Conservation (phyloP, 2,113 vertebrate genomes). For the Daphoenositta chrysoptera region DNA sequence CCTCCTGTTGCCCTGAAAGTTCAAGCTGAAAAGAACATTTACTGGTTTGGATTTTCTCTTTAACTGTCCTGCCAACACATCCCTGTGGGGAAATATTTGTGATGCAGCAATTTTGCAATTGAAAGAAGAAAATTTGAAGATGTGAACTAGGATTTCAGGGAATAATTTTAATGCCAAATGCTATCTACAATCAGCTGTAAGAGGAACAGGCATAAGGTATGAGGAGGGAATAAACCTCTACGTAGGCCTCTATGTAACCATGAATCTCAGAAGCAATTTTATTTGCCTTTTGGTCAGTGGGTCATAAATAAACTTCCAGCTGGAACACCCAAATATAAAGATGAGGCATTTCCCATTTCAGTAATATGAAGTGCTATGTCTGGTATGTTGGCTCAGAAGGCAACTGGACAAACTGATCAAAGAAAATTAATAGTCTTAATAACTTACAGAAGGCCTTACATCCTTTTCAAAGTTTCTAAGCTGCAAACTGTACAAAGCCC, state of each 20-base stretch:
- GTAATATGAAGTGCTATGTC: accelerated
- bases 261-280: background rate
- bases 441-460: background rate
- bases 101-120: background rate
- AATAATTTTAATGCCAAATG: background rate
- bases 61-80: background rate
- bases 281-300: background rate
- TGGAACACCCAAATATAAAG: background rate
- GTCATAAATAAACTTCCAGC: background rate
- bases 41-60: background rate
- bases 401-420: background rate
- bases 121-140: background rate
- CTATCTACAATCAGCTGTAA: background rate
- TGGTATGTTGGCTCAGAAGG: background rate
- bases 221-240: background rate
- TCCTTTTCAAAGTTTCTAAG: background rate
- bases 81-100: accelerated
- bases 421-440: background rate
- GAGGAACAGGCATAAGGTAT: background rate
- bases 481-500: background rate
- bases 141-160: background rate
- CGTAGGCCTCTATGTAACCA: background rate
- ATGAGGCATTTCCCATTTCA: background rate
- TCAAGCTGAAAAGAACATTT: background rate
- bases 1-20: background rate